Conservation (phyloP, 1,140 invertebrate genomes). For the Orchestia grillus region DNA sequence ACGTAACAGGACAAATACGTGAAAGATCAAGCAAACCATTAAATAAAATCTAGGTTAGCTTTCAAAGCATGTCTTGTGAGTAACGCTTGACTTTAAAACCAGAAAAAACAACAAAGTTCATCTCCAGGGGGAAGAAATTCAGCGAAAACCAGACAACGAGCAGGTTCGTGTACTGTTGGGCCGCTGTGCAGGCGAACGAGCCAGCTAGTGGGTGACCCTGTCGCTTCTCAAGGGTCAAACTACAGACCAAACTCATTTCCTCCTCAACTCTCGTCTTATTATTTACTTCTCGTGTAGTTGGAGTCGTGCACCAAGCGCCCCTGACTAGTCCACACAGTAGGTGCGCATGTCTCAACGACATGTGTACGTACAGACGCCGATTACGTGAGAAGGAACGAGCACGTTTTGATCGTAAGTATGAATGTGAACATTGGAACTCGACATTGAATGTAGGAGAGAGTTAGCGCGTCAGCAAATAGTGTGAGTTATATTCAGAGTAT, state of each 20-base stretch:
- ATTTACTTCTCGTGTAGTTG: neutral
- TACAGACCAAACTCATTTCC: conserved; percentile 48
- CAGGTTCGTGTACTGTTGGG: neutral
- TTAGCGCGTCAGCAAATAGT: neutral
- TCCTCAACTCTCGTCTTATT: conserved; percentile 30
- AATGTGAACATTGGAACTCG: neutral
- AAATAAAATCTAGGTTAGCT: too few species aligned
- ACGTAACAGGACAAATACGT: too few species aligned
- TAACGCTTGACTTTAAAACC: neutral
- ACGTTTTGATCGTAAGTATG: neutral
- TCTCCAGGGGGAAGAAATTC: neutral
- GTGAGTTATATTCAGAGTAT: neutral
- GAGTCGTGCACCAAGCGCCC: neutral
- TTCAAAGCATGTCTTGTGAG: neutral
- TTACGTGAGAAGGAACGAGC: neutral
- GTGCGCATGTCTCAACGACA: neutral
- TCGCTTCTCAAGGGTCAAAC: conserved; percentile 29
- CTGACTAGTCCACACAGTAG: neutral
- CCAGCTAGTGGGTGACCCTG: neutral
- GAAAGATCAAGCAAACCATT: too few species aligned
- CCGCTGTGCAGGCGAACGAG: neutral
- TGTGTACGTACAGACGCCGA: neutral
- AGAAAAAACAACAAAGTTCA: neutral
- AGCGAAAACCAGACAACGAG: neutral
- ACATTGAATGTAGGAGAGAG: neutral